A percentile compares a stretch with the other conserved stretches of the same genome.
phyloP scores from a whole-genome alignment of 2,797 vertebrate genomes.

The Tenualosa ilisha region DNA sequence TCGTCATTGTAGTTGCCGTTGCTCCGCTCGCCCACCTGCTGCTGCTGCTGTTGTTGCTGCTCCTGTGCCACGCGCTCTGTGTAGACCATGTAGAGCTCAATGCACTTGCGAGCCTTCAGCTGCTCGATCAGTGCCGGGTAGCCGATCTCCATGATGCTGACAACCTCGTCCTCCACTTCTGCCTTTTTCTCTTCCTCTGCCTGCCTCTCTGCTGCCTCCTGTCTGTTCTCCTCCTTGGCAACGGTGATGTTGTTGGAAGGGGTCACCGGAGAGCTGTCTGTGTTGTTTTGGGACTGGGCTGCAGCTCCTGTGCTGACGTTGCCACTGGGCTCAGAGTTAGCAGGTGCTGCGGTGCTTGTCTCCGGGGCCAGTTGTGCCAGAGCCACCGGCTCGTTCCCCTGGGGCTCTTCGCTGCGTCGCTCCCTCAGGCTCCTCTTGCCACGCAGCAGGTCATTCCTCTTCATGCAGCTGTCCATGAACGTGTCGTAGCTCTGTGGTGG shows the following conservation, averaged over 20 bases:
- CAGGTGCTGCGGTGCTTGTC: not conserved
- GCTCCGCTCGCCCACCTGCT: constrained; percentile 22
- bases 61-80: constrained; percentile 50
- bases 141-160: constrained; percentile 71
- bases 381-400: not conserved
- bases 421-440: constrained; percentile 36
- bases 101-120: constrained; percentile 65
- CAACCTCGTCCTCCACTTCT: constrained; percentile 56
- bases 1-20: not conserved
- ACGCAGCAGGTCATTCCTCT: constrained; percentile 62
- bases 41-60: constrained; percentile 39
- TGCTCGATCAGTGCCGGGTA: constrained; percentile 72
- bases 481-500: constrained; percentile 59
- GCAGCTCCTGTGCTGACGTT: not conserved
- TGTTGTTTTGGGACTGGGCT: not conserved
- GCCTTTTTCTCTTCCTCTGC: not conserved
- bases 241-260: not conserved
- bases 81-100: constrained; percentile 66
- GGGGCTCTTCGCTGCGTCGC: constrained; percentile 13
- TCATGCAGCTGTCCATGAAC: constrained; percentile 71
- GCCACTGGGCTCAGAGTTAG: not conserved
- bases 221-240: not conserved
- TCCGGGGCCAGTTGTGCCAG: not conserved
- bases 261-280: not conserved
- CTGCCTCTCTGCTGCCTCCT: not conserved